Conservation (phyloP, 92 coral and sea anemone species). For the Metridium senile region DNA sequence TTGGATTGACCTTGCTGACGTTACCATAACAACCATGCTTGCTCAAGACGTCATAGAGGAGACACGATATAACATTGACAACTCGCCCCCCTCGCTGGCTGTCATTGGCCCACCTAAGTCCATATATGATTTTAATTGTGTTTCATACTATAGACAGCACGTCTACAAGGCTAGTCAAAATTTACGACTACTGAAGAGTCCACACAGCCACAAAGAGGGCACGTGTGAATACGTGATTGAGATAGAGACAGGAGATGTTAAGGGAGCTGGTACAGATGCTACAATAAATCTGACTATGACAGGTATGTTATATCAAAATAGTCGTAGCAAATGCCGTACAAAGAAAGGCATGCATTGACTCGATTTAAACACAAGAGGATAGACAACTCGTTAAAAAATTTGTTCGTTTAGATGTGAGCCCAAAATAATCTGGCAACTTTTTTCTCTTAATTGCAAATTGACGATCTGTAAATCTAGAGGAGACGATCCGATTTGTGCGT, state of each 20-base stretch:
- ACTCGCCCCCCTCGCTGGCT: constrained; percentile 46
- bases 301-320: constrained; percentile 50
- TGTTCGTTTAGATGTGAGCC: too few relatives aligned
- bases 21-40: constrained; percentile 69
- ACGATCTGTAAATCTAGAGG: too few relatives aligned
- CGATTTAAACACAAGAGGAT: too few relatives aligned
- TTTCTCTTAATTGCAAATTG: too few relatives aligned
- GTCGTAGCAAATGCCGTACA: too few relatives aligned
- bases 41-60: constrained; percentile 71
- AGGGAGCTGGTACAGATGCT: constrained; percentile 57
- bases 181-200: constrained; percentile 29
- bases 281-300: constrained; percentile 52
- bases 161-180: constrained; percentile 58
- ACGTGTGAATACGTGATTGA: constrained; percentile 40
- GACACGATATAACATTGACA: constrained; percentile 50
- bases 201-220: constrained; percentile 27
- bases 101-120: constrained; percentile 68
- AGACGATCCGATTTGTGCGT: too few relatives aligned
- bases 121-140: constrained; percentile 70
- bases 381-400: too few relatives aligned
- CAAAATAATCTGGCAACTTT: too few relatives aligned
- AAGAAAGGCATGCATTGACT: too few relatives aligned
- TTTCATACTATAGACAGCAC: constrained; percentile 55
- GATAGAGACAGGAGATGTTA: constrained; percentile 58
- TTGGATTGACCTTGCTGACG: constrained; percentile 92